Percentiles rank a stretch among this genome's conserved stretches.
These are phyloP conservation scores for Drosophila anceps DNA, from an alignment of 2,888 invertebrate genomes.

Conservation along the genomic window DNA sequence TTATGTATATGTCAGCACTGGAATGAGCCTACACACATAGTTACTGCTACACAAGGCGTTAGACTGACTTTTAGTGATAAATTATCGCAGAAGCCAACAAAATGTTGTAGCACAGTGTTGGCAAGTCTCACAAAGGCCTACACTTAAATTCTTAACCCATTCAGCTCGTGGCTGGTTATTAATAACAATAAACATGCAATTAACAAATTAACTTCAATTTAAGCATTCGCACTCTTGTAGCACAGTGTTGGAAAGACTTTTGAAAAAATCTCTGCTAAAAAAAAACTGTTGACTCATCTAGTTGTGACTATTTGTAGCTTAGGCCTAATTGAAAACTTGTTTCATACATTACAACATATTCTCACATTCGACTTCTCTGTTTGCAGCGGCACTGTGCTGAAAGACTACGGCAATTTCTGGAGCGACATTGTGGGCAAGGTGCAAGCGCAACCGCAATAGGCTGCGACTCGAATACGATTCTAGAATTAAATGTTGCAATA, in stretches of 20 bases:
- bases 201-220: background rate
- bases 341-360: conserved; percentile 9
- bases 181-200: conserved; percentile 5
- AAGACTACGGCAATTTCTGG: conserved; percentile 92
- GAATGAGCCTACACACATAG: conserved; percentile 15
- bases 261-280: conserved; percentile 16
- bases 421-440: conserved; percentile 88
- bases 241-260: conserved; percentile 1
- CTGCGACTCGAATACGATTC: conserved; percentile 5
- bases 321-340: conserved; percentile 31
- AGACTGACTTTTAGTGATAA: conserved; percentile 33
- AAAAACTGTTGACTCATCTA: conserved; percentile 53
- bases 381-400: conserved; percentile 91
- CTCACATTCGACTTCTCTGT: conserved; percentile 17
- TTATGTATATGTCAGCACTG: conserved; percentile 32
- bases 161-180: background rate
- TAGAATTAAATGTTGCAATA: conserved; percentile 55
- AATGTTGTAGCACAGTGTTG: conserved; percentile 24
- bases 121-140: background rate
- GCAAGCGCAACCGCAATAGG: conserved; percentile 58
- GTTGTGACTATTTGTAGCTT: conserved; percentile 45
- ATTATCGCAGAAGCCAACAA: conserved; percentile 20
- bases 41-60: conserved; percentile 6
- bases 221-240: background rate
- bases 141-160: conserved; percentile 1